phyloP scores from a whole-genome alignment of 2,113 vertebrate genomes.

The Tupaia tana region DNA sequence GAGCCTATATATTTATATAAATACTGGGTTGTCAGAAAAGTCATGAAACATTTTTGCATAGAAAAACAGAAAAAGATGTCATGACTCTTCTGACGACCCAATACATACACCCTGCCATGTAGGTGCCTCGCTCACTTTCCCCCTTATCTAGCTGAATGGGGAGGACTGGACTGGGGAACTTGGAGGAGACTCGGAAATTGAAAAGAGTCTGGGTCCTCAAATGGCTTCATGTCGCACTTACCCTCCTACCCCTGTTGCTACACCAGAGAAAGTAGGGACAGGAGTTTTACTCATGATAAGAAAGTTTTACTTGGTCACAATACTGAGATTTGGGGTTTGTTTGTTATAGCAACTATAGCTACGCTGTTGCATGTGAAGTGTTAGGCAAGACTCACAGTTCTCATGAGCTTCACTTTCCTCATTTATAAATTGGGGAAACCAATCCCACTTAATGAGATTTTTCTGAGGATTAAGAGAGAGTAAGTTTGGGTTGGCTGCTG shows the following conservation, averaged over 20 bases:
- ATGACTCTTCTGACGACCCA: no score
- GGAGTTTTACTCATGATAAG: not conserved
- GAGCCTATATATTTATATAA: no score
- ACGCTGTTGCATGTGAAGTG: no score
- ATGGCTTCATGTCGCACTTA: not conserved
- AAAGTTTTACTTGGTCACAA: not conserved
- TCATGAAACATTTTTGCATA: no score
- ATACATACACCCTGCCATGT: not conserved
- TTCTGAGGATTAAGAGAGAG: not conserved
- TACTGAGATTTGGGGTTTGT: not conserved
- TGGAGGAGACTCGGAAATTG: not conserved
- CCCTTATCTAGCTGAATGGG: not conserved
- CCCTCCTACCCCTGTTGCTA: not conserved
- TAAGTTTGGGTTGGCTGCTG: not conserved
- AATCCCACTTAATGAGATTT: not conserved
- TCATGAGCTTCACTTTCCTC: not conserved
- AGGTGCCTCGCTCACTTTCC: not conserved
- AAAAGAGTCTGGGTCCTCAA: not conserved
- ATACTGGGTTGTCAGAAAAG: no score
- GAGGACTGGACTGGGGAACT: not conserved
- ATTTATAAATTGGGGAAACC: not conserved
- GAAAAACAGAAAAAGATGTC: no score
- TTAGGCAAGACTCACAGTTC: rapidly evolving
- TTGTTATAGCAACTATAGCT: not conserved
- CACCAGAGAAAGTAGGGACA: no score